Conservation (phyloP, 2,113 vertebrate genomes). For the Grallaria varia region DNA sequence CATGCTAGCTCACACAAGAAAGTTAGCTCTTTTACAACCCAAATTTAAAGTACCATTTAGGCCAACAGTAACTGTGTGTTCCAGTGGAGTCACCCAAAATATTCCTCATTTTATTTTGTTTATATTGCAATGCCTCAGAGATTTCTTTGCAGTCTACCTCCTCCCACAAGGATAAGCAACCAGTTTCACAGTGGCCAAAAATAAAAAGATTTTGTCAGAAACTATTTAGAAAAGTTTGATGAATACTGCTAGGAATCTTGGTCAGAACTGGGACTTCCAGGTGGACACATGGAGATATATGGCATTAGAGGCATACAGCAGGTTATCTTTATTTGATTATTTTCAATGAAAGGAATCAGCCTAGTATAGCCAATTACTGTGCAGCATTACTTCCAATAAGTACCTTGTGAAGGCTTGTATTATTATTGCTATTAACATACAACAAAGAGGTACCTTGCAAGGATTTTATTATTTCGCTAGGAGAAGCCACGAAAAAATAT, state of each 20-base stretch:
- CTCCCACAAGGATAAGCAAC: background rate
- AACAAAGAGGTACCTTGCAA: background rate
- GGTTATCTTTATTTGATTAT: background rate
- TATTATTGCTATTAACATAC: background rate
- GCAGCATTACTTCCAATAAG: background rate
- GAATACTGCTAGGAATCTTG: background rate
- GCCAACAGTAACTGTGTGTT: background rate
- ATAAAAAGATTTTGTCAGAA: background rate
- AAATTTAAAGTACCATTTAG: background rate
- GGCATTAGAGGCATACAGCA: background rate
- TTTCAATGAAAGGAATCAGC: background rate
- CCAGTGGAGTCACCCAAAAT: background rate
- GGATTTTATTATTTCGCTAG: background rate
- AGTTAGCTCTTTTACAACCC: background rate
- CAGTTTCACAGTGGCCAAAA: background rate
- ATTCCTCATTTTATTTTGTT: background rate
- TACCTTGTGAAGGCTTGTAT: background rate
- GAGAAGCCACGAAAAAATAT: background rate
- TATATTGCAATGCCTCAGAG: background rate
- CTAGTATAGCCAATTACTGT: background rate
- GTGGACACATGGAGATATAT: background rate
- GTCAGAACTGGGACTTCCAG: background rate
- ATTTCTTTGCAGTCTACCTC: background rate
- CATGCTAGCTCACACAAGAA: background rate
- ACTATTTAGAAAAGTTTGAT: background rate